Evolutionary conservation across 2,888 invertebrate genomes (phyloP), one percentile per base, ranked within the genome.

Genomic region (Meteorus cinctellus): DNA sequence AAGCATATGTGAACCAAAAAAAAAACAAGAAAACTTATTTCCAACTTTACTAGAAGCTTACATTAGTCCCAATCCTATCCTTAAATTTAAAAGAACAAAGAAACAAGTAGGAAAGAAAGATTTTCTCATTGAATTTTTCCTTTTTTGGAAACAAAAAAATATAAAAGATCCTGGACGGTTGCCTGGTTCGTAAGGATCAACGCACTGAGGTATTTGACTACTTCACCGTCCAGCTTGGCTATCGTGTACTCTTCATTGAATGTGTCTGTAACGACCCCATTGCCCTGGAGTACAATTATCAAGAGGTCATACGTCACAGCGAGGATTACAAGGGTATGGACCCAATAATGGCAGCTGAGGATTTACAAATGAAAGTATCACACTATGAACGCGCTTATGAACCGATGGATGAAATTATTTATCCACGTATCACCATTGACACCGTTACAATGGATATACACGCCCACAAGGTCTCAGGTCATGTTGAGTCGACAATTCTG

Each of bases 241-340:
- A 95, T 90, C 94, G 96, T 84, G 94, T 97, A 76, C 94, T 98
- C 87, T 97, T 97, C 91, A 94, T 98, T 81, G 98, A 98, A 89
- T 96, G 96, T 88, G 93, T 97, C 80, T 97, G 97, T 90, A 95
- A 97, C 83, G 96, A 97, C 86, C 92, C 93, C 1, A 90, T 90
- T 6, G 92, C 94, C 31, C 91, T 96, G 78, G 94, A 95, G 82
- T 92, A 92, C 36, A 95, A 95, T 87, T 94, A 95, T 84, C 92
- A 92, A 87, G 95, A 96, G 88, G 96, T 97, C 79, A 93, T 97
- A 81, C 94, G 95, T 75, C 95, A 96, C 90, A 96, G 96, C 80
- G 95, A 95, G 2, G 97, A 98, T 87, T 98, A 98, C 90, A 92
- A 93, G 77, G 92, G 93, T 66, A 95, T 96, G 94, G 94, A 94